Conservation (phyloP, 2,888 invertebrate genomes). For the Ochropacha duplaris region DNA sequence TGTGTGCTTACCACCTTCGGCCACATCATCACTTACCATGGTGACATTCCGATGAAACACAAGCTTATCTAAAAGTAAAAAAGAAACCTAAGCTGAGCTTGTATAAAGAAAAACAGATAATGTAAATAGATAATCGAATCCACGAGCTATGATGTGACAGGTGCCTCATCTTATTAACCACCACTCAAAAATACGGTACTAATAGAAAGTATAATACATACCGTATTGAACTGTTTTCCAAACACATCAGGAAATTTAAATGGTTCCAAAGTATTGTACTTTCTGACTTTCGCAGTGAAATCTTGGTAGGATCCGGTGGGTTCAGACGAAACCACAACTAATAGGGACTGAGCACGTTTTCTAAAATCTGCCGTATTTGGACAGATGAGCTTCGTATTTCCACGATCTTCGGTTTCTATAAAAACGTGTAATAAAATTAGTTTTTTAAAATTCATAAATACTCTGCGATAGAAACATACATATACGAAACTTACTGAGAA, state of each 20-base stretch:
- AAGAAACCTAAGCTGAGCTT: too few relatives aligned
- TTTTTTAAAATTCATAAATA: background rate
- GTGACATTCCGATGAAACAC: too few relatives aligned
- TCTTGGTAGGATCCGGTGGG: slow-evolving; percentile 88
- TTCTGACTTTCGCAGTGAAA: slow-evolving; percentile 91
- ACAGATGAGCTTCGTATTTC: slow-evolving; percentile 76
- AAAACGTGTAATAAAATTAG: background rate
- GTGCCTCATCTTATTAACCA: too few relatives aligned
- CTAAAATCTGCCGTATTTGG: slow-evolving; percentile 84
- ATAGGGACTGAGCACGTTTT: slow-evolving; percentile 90
- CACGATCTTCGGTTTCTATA: slow-evolving; percentile 69
- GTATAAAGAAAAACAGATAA: too few relatives aligned
- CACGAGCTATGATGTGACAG: too few relatives aligned
- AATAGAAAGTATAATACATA: slow-evolving; percentile 36
- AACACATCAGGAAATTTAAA: slow-evolving; percentile 89
- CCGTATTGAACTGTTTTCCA: slow-evolving; percentile 77
- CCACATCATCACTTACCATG: too few relatives aligned
- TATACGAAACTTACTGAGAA: slow-evolving; percentile 87
- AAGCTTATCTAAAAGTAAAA: too few relatives aligned
- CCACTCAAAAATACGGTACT: too few relatives aligned
- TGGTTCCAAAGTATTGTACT: slow-evolving; percentile 90
- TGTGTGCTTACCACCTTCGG: too few relatives aligned
- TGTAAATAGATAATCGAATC: too few relatives aligned
- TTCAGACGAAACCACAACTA: slow-evolving; percentile 95
- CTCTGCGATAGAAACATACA: background rate